Percentiles rank a stretch among this genome's conserved stretches.
Evolutionary conservation across 2,888 invertebrate genomes (phyloP).

Genomic region (Argyresthia goedartella): DNA sequence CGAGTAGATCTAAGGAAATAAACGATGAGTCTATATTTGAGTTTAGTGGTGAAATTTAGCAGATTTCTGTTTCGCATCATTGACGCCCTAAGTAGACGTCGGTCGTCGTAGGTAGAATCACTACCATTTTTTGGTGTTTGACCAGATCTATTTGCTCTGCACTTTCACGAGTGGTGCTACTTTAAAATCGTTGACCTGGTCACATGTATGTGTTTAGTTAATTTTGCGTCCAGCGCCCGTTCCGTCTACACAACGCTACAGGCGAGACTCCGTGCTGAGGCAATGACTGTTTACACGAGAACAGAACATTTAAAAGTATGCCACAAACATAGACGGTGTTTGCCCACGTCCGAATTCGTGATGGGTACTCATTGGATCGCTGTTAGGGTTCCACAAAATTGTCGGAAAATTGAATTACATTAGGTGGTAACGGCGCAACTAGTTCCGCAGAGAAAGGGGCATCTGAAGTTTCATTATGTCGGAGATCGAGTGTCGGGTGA

Average conservation of each 20-base stretch:
- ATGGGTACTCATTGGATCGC: constrained; percentile 23
- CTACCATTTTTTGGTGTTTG: constrained; percentile 32
- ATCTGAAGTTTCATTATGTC: neutral
- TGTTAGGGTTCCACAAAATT: constrained; percentile 23
- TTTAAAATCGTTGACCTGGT: constrained; percentile 61
- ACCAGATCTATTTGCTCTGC: constrained; percentile 52
- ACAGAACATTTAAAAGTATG: constrained; percentile 35
- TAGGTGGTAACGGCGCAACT: too few relatives aligned
- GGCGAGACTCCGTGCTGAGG: neutral
- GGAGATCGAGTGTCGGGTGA: neutral
- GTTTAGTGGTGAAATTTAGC: too few relatives aligned
- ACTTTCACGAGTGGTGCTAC: constrained; percentile 62
- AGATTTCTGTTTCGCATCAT: too few relatives aligned
- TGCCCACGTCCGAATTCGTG: constrained; percentile 28
- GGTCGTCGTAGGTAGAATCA: neutral
- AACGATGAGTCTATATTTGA: too few relatives aligned
- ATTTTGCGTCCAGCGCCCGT: constrained; percentile 27
- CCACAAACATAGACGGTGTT: constrained; percentile 37
- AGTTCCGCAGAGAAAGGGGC: neutral
- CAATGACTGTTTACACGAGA: constrained; percentile 6
- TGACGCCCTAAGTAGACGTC: too few relatives aligned
- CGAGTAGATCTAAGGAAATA: too few relatives aligned
- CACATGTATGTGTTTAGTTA: constrained; percentile 40
- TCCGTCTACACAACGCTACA: constrained; percentile 10
- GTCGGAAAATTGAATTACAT: constrained; percentile 24